These are phyloP conservation scores for Saccostrea echinata DNA, from an alignment of 1,140 invertebrate species.

Conservation along the genomic window DNA sequence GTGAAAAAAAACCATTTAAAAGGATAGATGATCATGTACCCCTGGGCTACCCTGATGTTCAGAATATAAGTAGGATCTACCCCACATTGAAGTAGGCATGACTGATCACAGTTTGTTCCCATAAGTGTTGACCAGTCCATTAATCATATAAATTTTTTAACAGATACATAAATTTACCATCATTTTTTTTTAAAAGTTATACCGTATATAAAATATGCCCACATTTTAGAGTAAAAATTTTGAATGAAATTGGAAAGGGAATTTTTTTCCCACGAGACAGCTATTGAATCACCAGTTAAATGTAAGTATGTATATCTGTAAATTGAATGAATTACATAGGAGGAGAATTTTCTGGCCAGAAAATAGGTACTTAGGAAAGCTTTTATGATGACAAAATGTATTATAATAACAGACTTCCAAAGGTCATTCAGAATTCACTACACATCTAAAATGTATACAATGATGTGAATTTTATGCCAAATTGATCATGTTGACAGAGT, in stretches of 20 bases:
- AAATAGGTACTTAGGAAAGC: neutral
- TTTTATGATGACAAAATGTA: conserved; percentile 28
- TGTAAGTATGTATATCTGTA: neutral
- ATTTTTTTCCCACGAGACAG: neutral
- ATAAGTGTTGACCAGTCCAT: too few relatives aligned
- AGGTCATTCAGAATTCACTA: conserved; percentile 25
- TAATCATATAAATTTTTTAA: too few relatives aligned
- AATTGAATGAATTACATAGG: conserved; percentile 20
- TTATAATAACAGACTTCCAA: conserved; percentile 3
- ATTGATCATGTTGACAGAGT: neutral
- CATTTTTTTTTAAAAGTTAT: too few relatives aligned
- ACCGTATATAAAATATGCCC: too few relatives aligned
- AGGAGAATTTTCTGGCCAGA: conserved; percentile 3
- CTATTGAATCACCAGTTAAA: neutral
- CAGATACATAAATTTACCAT: too few relatives aligned
- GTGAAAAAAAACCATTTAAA: too few relatives aligned
- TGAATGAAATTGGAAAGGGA: neutral
- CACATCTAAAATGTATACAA: neutral
- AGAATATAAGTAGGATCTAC: too few relatives aligned
- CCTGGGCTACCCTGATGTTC: too few relatives aligned
- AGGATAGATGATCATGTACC: too few relatives aligned
- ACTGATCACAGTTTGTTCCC: too few relatives aligned
- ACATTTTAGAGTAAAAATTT: neutral
- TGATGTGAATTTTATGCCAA: neutral
- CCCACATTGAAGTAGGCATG: too few relatives aligned